Evolutionary conservation across 2,888 invertebrate species (phyloP).

Genomic region (Philhelius pedissequus): DNA sequence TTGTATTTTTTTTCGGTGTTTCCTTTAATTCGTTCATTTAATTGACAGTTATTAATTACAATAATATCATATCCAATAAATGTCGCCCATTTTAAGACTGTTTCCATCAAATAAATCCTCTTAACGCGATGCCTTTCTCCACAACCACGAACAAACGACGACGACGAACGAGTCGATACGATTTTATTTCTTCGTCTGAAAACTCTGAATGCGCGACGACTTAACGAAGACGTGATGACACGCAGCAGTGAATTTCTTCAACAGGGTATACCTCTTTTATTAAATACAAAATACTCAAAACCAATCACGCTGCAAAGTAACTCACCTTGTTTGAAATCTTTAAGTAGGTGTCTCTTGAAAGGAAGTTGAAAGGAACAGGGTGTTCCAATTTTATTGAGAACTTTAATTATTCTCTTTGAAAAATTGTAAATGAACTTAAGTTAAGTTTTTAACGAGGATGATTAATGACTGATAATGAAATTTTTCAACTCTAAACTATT

Average conservation of each 20-base stretch:
- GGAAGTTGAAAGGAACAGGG: neutral
- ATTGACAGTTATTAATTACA: slow-evolving; percentile 65
- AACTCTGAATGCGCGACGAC: neutral
- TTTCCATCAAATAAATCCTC: slow-evolving; percentile 61
- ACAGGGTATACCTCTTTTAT: neutral
- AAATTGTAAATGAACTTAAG: too few relatives aligned
- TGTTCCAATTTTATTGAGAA: neutral
- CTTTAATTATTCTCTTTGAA: too few relatives aligned
- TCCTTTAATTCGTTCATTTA: slow-evolving; percentile 18
- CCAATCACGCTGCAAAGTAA: slow-evolving; percentile 7
- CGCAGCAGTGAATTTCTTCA: slow-evolving; percentile 6
- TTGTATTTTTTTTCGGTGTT: neutral
- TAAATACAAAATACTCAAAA: neutral
- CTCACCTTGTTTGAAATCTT: neutral
- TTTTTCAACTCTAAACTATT: too few relatives aligned
- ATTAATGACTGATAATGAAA: too few relatives aligned
- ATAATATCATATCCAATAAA: slow-evolving; percentile 59
- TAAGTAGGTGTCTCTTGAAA: slow-evolving; percentile 41
- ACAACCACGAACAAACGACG: neutral
- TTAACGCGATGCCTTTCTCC: slow-evolving; percentile 48
- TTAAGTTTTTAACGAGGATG: too few relatives aligned
- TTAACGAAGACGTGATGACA: slow-evolving; percentile 40
- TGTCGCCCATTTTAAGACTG: slow-evolving; percentile 21
- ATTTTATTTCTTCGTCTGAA: slow-evolving; percentile 1
- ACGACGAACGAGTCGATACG: neutral